These are phyloP conservation scores for Ophion ellenae DNA, from an alignment of 2,888 invertebrate species.

Conservation along the genomic window DNA sequence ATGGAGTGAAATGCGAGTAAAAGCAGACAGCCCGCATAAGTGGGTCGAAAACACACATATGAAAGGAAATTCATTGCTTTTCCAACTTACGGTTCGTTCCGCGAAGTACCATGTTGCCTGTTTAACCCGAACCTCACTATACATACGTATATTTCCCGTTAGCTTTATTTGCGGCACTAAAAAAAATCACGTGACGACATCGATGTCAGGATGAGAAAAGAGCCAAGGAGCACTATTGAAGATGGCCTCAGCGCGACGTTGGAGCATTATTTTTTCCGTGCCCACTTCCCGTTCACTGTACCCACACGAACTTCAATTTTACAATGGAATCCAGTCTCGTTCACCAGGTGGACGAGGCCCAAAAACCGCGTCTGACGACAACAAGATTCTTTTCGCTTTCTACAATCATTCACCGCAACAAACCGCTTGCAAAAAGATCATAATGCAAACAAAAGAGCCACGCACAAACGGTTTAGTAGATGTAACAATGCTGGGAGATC, in stretches of 20 bases:
- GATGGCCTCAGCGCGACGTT: background rate
- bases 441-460: too few relatives aligned
- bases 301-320: slow-evolving; percentile 1
- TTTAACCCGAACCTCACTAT: slow-evolving; percentile 50
- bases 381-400: slow-evolving; percentile 8
- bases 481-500: too few relatives aligned
- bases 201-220: slow-evolving; percentile 1
- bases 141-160: slow-evolving; percentile 1
- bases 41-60: background rate
- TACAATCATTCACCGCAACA: slow-evolving; percentile 40
- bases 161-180: slow-evolving; percentile 4
- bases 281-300: background rate
- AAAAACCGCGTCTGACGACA: background rate
- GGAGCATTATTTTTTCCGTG: slow-evolving; percentile 18
- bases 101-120: slow-evolving; percentile 82
- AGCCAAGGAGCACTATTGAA: background rate
- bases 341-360: slow-evolving; percentile 58
- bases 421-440: too few relatives aligned
- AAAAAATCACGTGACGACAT: slow-evolving; percentile 41
- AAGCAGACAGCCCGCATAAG: background rate
- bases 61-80: slow-evolving; percentile 47
- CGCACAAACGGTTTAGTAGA: too few relatives aligned
- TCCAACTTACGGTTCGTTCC: slow-evolving; percentile 82
- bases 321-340: slow-evolving; percentile 40
- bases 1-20: background rate